phyloP scores from a whole-genome alignment of 92 coral and sea anemone genomes.

The Actinernus sp. region DNA sequence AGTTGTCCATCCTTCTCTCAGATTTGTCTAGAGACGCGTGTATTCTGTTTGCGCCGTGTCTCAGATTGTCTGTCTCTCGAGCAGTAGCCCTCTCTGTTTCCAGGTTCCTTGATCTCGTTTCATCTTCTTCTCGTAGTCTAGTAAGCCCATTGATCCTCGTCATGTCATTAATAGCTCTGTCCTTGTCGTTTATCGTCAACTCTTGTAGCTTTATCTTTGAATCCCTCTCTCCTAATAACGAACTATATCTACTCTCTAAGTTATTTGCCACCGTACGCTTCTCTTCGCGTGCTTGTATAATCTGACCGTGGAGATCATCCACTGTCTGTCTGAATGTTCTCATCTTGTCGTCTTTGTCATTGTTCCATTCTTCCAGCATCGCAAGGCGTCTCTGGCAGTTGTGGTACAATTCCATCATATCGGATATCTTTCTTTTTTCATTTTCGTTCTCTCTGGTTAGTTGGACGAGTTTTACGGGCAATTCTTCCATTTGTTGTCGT shows the following conservation, averaged over 20 bases:
- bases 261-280: not conserved
- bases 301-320: not conserved
- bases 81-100: not conserved
- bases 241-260: not conserved
- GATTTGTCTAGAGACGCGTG: not conserved
- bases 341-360: not conserved
- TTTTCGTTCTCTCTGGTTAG: not conserved
- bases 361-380: not conserved
- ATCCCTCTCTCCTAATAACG: not conserved
- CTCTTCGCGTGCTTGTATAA: slow-evolving; percentile 1
- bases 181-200: not conserved
- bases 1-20: not conserved
- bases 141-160: not conserved
- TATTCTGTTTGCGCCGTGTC: not conserved
- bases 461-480: not conserved
- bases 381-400: not conserved
- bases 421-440: not conserved
- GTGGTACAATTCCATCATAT: not conserved
- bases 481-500: not conserved
- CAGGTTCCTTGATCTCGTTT: not conserved
- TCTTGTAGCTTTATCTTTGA: not conserved
- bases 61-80: not conserved
- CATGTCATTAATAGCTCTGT: not conserved
- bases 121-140: not conserved
- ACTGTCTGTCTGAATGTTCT: not conserved